Percentiles rank a stretch among this genome's conserved stretches.
Conservation (phyloP, 2,797 vertebrate genomes). For the Poecilia gillii region DNA sequence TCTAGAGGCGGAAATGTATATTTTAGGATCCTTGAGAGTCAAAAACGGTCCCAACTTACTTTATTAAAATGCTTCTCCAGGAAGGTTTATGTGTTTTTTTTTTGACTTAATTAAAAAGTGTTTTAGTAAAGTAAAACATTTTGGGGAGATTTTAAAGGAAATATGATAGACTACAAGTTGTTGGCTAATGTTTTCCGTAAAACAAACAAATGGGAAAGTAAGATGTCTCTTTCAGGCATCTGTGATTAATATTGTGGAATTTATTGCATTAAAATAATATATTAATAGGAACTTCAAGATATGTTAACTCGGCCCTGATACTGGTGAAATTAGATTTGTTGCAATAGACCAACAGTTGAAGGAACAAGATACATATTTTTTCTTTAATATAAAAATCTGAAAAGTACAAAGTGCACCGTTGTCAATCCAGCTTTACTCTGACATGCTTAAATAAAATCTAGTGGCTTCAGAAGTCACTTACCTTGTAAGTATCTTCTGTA, state of each 20-base stretch:
- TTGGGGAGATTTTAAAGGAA: neutral
- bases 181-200: neutral
- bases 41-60: neutral
- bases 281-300: neutral
- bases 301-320: neutral
- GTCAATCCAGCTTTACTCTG: too few relatives aligned
- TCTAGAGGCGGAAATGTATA: constrained; percentile 48
- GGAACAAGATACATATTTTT: neutral
- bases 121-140: neutral
- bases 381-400: too few relatives aligned
- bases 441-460: too few relatives aligned
- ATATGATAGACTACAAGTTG: neutral
- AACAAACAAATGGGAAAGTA: neutral
- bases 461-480: too few relatives aligned
- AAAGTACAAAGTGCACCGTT: too few relatives aligned
- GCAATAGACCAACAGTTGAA: neutral
- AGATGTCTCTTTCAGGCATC: neutral
- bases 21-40: neutral
- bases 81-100: neutral
- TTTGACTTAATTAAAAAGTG: neutral
- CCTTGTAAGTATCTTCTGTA: too few relatives aligned
- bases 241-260: neutral
- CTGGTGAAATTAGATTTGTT: neutral
- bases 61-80: too few relatives aligned
- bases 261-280: neutral